Conservation (phyloP, 2,797 vertebrate genomes). For the Merluccius polli region DNA sequence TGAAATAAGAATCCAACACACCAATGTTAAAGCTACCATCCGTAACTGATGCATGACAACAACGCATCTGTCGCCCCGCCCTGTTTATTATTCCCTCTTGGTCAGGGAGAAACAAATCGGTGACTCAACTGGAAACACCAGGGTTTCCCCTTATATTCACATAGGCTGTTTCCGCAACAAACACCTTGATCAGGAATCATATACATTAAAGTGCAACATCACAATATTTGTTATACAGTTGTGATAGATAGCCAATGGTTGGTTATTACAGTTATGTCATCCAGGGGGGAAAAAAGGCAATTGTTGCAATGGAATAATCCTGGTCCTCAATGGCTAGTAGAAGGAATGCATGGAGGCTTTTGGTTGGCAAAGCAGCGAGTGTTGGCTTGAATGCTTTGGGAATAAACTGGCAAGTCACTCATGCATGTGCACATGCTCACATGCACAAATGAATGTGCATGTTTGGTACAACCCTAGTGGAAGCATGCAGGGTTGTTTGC, state of each 20-base stretch:
- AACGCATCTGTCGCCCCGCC: too few species aligned
- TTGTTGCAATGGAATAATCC: not conserved
- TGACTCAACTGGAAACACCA: not conserved
- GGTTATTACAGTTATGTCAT: not conserved
- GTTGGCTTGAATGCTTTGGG: not conserved
- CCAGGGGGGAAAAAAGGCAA: not conserved
- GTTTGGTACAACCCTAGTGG: not conserved
- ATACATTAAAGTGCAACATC: not conserved
- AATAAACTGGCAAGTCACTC: constrained; percentile 2
- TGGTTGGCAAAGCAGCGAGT: not conserved
- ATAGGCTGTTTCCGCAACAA: not conserved
- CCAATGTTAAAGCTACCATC: not conserved
- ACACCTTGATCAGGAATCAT: not conserved
- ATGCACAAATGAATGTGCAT: not conserved
- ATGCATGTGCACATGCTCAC: not conserved
- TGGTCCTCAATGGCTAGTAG: not conserved
- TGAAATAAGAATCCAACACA: not conserved
- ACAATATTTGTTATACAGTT: not conserved
- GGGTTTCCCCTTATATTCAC: not conserved
- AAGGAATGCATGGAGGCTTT: not conserved
- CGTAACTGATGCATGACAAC: not conserved
- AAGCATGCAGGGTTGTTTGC: not conserved
- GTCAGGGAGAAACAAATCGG: not conserved
- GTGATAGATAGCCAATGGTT: not conserved
- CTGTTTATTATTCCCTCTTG: not conserved